Base-by-base conservation (phyloP, 2,888 invertebrate genomes). In the Sphaerophoria rueppellii region DNA sequence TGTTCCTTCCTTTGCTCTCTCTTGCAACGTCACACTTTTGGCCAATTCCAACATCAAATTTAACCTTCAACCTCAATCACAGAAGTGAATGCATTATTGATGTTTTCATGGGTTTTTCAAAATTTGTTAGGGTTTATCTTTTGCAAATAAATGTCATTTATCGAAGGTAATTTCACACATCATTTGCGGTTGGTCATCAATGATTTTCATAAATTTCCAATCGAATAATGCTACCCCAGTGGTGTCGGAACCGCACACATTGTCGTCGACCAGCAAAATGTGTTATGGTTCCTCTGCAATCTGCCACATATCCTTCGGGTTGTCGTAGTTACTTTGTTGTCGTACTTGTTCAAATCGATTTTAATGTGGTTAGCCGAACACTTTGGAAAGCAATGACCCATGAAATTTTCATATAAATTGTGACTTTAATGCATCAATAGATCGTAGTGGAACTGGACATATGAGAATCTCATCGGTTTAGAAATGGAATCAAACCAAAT, bases 141-240 rank as follows among this genome's bases (percentile, higher is more conserved):
- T 76, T 57, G 35, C 35, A 72, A 46, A 79, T 24, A 24, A 24
- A 83, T 75, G 34, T 58, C 72, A 70, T 85, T 76, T 24, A 24
- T 24, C 24, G 69, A 72, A 72, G 75, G 80, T 76, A 76, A 85
- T 85, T 85, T 85, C 80, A 85, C 75, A 76, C 83, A 80, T 85
- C 83, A 85, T 85, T 85, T 85, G 72, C 76, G 57, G 75, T 70
- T 57, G 65, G 75, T 80, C 72, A 69, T 63, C 46, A 61, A 65
- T 55, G 71, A 76, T 85, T 85, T 85, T 85, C 75, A 85, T 85
- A 85, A 85, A 80, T 85, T 71, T 55, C 58, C 63, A 11, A 78
- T 46, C 70, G 70, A 74, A 78, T 78, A 24, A 74, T 82, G 78
- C 74, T 73, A 43, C 11, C 52, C 54, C 52, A 14, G 32, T 37